Evolutionary conservation across 2,888 invertebrate species (phyloP).

Genomic region (Lutraria lutraria): DNA sequence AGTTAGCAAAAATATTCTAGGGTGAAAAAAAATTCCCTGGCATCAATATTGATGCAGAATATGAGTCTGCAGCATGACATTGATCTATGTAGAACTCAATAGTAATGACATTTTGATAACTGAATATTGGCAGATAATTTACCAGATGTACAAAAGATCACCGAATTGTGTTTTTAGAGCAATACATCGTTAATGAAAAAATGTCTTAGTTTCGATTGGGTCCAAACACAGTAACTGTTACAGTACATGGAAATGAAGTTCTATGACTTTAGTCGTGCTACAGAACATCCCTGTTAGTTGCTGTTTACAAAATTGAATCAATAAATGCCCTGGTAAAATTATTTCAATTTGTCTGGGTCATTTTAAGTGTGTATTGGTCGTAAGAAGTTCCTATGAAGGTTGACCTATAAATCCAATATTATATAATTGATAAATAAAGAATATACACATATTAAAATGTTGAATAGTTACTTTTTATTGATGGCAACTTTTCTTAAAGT

Average conservation of each 20-base stretch:
- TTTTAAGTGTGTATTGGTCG: too few relatives aligned
- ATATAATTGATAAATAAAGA: too few relatives aligned
- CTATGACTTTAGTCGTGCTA: too few relatives aligned
- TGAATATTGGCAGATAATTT: slow-evolving; percentile 39
- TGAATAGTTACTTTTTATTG: too few relatives aligned
- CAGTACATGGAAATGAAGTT: too few relatives aligned
- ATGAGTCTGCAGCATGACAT: background rate
- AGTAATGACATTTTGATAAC: slow-evolving; percentile 21
- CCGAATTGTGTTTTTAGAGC: slow-evolving; percentile 12
- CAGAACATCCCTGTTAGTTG: background rate
- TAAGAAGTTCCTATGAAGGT: too few relatives aligned
- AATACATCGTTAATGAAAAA: background rate
- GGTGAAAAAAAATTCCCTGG: background rate
- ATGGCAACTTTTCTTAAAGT: background rate
- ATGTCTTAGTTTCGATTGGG: too few relatives aligned
- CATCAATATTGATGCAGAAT: background rate
- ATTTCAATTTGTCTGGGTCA: background rate
- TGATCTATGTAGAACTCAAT: slow-evolving; percentile 16
- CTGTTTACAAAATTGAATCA: background rate
- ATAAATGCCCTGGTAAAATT: background rate
- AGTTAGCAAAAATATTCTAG: background rate
- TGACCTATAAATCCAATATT: background rate
- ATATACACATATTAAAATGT: too few relatives aligned
- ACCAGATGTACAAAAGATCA: background rate
- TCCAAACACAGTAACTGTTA: too few relatives aligned